Conservation (phyloP, 2,888 invertebrate species). For the Leucoma salicis region DNA sequence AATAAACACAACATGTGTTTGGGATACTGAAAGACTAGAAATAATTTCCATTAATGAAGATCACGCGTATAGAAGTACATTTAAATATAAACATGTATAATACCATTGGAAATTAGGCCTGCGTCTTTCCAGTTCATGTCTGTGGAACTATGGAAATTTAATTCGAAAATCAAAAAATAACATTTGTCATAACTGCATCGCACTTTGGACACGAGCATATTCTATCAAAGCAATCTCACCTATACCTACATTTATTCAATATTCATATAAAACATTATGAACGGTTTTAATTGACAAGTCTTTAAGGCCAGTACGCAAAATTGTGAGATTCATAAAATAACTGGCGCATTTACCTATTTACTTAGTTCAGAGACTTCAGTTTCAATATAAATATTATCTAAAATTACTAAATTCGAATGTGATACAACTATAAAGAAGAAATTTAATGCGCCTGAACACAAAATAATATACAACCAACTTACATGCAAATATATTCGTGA, state of each 20-base stretch:
- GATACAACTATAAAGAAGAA: slow-evolving; percentile 48
- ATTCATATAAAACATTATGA: slow-evolving; percentile 57
- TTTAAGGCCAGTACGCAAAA: slow-evolving; percentile 45
- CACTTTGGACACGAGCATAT: slow-evolving; percentile 61
- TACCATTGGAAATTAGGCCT: slow-evolving; percentile 28
- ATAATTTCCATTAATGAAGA: slow-evolving; percentile 26
- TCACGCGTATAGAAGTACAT: slow-evolving; percentile 5
- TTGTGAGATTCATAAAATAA: slow-evolving; percentile 34
- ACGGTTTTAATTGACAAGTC: slow-evolving; percentile 68
- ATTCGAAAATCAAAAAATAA: slow-evolving; percentile 17
- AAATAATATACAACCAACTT: slow-evolving; percentile 46
- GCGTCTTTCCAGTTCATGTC: slow-evolving; percentile 22
- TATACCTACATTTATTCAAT: slow-evolving; percentile 47
- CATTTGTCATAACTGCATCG: slow-evolving; percentile 31
- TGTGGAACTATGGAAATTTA: slow-evolving; percentile 45
- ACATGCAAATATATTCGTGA: slow-evolving; percentile 65
- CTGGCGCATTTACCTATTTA: slow-evolving; percentile 32
- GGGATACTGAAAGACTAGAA: slow-evolving; percentile 19
- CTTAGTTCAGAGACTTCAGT: slow-evolving; percentile 30
- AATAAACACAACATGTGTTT: slow-evolving; percentile 20
- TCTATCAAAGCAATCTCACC: slow-evolving; percentile 47
- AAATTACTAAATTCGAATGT: slow-evolving; percentile 72
- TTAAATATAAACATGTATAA: slow-evolving; percentile 8
- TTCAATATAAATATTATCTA: slow-evolving; percentile 63
- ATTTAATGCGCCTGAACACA: slow-evolving; percentile 49